phyloP scores from a whole-genome alignment of 2,113 vertebrate genomes.

The Cavia porcellus region DNA sequence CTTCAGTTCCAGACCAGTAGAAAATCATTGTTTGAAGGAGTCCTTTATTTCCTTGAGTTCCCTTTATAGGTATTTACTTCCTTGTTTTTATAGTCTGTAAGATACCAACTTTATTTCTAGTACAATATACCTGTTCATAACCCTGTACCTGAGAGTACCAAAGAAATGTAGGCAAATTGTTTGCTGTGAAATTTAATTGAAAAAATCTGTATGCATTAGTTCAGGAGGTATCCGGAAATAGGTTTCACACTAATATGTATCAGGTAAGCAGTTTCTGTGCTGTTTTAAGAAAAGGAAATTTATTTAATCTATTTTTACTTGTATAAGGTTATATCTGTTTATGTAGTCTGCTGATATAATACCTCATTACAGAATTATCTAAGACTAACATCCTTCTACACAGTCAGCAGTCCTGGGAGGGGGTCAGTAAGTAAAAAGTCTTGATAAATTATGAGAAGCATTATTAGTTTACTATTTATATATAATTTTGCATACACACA shows the following conservation, averaged over 20 bases:
- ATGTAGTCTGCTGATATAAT: constrained; percentile 69
- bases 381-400: constrained; percentile 65
- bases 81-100: not conserved
- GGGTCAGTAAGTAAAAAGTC: constrained; percentile 10
- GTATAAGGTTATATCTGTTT: constrained; percentile 62
- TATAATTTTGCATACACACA: not conserved
- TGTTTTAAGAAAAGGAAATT: constrained; percentile 76
- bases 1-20: constrained; percentile 10
- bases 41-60: not conserved
- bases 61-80: constrained; percentile 8
- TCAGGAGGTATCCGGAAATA: constrained; percentile 74
- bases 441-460: constrained; percentile 38
- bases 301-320: constrained; percentile 74
- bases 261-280: constrained; percentile 72
- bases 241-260: constrained; percentile 65
- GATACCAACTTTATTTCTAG: not conserved
- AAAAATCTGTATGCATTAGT: constrained; percentile 65
- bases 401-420: constrained; percentile 32
- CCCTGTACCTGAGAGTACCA: not conserved
- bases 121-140: constrained; percentile 47
- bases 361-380: constrained; percentile 71
- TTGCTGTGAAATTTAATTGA: constrained; percentile 72
- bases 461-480: constrained; percentile 39
- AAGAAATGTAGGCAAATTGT: constrained; percentile 71
- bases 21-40: not conserved